Percentiles rank a stretch among this genome's conserved stretches.
Conservation (phyloP, 64 coral and sea anemone genomes). For the Astreopora myriophthalma region DNA sequence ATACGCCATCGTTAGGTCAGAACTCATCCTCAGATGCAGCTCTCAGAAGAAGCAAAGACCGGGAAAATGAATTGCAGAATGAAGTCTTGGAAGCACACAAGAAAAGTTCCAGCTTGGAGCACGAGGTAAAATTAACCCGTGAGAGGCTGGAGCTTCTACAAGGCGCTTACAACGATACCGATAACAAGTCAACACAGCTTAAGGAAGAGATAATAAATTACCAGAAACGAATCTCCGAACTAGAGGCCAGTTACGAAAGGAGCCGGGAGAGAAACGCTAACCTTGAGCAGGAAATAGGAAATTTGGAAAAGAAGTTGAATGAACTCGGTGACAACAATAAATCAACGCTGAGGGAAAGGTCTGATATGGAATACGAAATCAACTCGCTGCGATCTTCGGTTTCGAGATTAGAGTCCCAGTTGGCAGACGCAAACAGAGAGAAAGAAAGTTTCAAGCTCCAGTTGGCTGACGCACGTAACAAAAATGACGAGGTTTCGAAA, state of each 20-base stretch:
- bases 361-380: conserved; percentile 71
- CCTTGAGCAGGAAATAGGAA: conserved; percentile 58
- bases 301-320: conserved; percentile 55
- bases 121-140: conserved; percentile 76
- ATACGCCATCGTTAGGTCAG: conserved; percentile 26
- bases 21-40: conserved; percentile 69
- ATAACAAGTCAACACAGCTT: conserved; percentile 69
- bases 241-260: conserved; percentile 75
- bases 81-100: conserved; percentile 91
- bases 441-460: conserved; percentile 66
- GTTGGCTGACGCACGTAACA: conserved; percentile 48
- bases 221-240: conserved; percentile 77
- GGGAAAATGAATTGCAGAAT: conserved; percentile 86
- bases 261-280: conserved; percentile 45
- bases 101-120: conserved; percentile 77
- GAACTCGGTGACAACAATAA: conserved; percentile 63
- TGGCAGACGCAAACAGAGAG: conserved; percentile 64
- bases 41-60: conserved; percentile 81
- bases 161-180: conserved; percentile 47
- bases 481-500: conserved; percentile 78
- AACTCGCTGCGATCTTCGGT: conserved; percentile 49
- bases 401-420: conserved; percentile 65
- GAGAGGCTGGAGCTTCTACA: conserved; percentile 80
- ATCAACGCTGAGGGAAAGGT: conserved; percentile 57
- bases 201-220: conserved; percentile 78